Conservation (phyloP, 2,113 vertebrate genomes). For the Oenanthe melanoleuca region DNA sequence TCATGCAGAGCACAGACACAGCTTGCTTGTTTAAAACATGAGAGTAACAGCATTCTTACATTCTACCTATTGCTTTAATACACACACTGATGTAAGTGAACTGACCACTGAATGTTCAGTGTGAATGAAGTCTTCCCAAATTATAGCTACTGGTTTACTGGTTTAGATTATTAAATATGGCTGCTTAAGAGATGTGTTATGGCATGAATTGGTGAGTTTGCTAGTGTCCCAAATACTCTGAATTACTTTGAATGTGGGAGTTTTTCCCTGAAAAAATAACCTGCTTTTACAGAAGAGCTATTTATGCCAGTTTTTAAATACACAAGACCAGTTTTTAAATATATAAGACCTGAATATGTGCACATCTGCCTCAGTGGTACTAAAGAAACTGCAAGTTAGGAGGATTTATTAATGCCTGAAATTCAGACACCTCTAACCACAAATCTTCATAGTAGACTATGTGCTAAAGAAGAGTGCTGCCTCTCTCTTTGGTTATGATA, state of each 20-base stretch:
- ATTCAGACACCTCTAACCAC: background rate
- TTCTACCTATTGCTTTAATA: background rate
- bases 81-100: background rate
- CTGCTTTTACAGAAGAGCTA: background rate
- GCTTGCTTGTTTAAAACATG: background rate
- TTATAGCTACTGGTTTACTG: background rate
- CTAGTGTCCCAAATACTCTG: background rate
- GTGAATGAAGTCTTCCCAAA: background rate
- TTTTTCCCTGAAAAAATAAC: background rate
- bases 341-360: background rate
- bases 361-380: background rate
- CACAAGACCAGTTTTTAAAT: background rate
- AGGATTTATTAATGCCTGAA: background rate
- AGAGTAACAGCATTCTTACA: background rate
- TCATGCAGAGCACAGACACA: background rate
- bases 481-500: constrained; percentile 14
- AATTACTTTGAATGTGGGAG: background rate
- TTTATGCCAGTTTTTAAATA: background rate
- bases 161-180: background rate
- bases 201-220: background rate
- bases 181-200: background rate
- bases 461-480: background rate
- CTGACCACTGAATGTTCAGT: background rate
- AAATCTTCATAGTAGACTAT: background rate
- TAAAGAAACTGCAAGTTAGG: background rate